Evolutionary conservation across 2,888 invertebrate genomes (phyloP).

Genomic region (Linnaemya vulpina): DNA sequence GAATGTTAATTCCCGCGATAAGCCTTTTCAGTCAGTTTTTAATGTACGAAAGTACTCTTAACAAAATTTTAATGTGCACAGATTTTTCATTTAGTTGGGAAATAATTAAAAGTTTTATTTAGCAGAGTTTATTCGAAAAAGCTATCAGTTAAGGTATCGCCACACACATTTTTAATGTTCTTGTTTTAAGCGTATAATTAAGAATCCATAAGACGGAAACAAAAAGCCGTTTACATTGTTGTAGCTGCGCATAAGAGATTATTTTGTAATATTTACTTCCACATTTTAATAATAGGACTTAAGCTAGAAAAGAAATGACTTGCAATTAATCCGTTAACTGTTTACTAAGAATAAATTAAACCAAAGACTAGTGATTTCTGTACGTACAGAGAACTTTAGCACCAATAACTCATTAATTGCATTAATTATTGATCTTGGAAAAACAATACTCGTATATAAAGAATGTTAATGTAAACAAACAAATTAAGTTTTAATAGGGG

Average conservation of each 20-base stretch:
- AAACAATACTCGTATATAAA: not conserved
- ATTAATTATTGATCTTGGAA: conserved; percentile 33
- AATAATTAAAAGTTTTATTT: not conserved
- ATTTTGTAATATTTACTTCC: conserved; percentile 22
- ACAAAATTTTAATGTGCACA: not conserved
- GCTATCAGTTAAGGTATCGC: not conserved
- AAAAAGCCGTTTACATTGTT: conserved; percentile 8
- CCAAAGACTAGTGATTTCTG: not conserved
- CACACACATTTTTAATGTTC: not conserved
- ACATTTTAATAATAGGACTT: not conserved
- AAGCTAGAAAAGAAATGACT: conserved; percentile 17
- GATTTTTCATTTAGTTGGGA: not conserved
- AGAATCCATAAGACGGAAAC: not conserved
- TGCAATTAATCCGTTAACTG: conserved; percentile 16
- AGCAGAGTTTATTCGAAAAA: not conserved
- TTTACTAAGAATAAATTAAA: not conserved
- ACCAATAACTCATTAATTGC: conserved; percentile 4
- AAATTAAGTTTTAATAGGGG: not conserved
- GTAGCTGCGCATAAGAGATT: not conserved
- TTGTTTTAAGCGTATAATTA: not conserved
- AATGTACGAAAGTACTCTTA: too few relatives aligned
- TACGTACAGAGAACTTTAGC: conserved; percentile 18
- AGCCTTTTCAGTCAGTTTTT: not conserved
- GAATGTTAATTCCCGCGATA: not conserved
- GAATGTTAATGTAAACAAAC: not conserved